Percentiles rank a stretch among this genome's conserved stretches.
phyloP scores from a whole-genome alignment of 2,888 invertebrate genomes.

The Ophraella communa region DNA sequence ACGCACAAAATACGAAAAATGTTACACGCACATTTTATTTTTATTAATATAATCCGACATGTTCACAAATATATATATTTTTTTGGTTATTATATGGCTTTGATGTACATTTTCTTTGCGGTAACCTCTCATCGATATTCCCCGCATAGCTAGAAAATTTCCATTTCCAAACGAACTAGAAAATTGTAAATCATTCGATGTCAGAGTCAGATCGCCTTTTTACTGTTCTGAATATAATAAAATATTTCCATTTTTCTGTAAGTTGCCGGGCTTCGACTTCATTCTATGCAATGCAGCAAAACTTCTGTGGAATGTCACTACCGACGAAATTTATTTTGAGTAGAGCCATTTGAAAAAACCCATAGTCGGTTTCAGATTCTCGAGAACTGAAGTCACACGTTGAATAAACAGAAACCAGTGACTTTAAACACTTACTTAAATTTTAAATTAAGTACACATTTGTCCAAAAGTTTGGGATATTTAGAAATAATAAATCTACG shows the following conservation, averaged over 20 bases:
- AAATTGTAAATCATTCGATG: slow-evolving; percentile 20
- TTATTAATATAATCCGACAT: too few species aligned
- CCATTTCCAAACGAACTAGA: slow-evolving; percentile 2
- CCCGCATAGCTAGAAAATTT: background rate
- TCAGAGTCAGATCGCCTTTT: slow-evolving; percentile 17
- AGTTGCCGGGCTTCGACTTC: slow-evolving; percentile 1
- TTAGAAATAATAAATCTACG: too few species aligned
- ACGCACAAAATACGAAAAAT: too few species aligned
- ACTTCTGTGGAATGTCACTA: slow-evolving; percentile 27
- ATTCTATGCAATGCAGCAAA: slow-evolving; percentile 31
- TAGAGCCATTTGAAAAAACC: slow-evolving; percentile 26
- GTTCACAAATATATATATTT: too few species aligned
- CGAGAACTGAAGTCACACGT: background rate
- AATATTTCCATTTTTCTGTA: slow-evolving; percentile 25
- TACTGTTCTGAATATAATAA: slow-evolving; percentile 21
- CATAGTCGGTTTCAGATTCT: background rate
- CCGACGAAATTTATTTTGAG: slow-evolving; percentile 39
- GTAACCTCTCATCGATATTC: background rate
- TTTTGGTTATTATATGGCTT: too few species aligned
- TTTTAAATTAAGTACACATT: too few species aligned
- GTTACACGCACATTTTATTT: too few species aligned
- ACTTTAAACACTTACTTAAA: too few species aligned
- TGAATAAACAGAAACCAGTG: too few species aligned
- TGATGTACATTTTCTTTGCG: background rate
- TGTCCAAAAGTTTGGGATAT: too few species aligned